phyloP scores from a whole-genome alignment of 2,797 vertebrate species.

The Huso huso region DNA sequence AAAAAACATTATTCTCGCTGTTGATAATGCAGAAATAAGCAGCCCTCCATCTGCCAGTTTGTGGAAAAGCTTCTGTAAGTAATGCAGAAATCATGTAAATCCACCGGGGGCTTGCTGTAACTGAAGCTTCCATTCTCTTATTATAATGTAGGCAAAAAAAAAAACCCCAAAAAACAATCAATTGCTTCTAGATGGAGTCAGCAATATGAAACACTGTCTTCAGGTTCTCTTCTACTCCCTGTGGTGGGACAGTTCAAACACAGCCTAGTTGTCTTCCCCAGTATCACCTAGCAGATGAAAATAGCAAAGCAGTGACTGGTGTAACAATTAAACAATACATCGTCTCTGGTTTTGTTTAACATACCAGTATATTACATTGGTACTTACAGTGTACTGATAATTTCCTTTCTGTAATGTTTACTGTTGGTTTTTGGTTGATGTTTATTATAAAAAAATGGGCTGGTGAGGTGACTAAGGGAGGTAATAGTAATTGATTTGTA shows the following conservation, averaged over 20 bases:
- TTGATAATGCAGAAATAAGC: background rate
- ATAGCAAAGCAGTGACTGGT: background rate
- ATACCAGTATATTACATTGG: too few species aligned
- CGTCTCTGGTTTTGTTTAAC: background rate
- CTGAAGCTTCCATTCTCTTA: too few species aligned
- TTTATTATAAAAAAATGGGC: too few species aligned
- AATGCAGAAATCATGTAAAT: background rate
- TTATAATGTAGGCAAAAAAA: too few species aligned
- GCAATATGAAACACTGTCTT: background rate
- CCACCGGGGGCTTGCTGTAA: background rate
- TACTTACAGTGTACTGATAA: too few species aligned
- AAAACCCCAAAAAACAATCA: background rate
- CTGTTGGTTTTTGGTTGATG: too few species aligned
- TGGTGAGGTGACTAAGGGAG: too few species aligned
- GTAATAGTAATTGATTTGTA: too few species aligned
- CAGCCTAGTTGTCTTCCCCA: background rate
- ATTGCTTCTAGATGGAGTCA: background rate
- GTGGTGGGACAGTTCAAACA: background rate
- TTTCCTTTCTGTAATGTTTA: too few species aligned
- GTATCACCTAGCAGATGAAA: background rate
- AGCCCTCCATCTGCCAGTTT: background rate
- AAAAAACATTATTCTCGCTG: background rate
- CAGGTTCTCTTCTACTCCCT: background rate
- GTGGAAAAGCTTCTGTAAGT: constrained; percentile 3
- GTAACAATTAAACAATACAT: background rate